phyloP scores from a whole-genome alignment of 2,113 vertebrate genomes.

The Tragelaphus strepsiceros region DNA sequence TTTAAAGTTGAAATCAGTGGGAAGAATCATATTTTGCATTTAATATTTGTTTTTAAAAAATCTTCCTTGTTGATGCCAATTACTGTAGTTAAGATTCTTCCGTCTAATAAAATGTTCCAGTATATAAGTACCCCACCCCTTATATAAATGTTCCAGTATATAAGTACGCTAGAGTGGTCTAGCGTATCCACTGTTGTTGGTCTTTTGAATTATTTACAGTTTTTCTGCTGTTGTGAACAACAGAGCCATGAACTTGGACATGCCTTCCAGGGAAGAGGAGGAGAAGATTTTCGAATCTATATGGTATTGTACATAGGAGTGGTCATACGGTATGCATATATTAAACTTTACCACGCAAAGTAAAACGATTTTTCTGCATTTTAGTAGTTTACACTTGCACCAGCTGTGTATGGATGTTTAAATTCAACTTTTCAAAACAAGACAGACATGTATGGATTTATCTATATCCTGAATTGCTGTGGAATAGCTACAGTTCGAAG shows the following conservation, averaged over 20 bases:
- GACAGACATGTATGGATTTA: not conserved
- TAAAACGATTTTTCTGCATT: not conserved
- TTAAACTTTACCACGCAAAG: not conserved
- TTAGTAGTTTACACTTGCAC: not conserved
- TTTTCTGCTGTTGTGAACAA: not conserved
- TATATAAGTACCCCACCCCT: not conserved
- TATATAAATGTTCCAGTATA: not conserved
- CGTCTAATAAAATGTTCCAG: not conserved
- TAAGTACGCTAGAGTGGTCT: not conserved
- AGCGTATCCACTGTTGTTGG: not conserved
- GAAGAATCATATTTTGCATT: not conserved
- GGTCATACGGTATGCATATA: not conserved
- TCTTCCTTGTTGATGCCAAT: not conserved
- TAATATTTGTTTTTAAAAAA: not conserved
- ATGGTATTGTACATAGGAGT: not conserved
- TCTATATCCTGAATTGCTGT: not conserved
- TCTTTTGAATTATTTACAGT: not conserved
- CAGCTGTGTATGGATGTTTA: slow-evolving; percentile 21
- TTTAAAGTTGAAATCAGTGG: not conserved
- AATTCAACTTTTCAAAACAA: slow-evolving; percentile 46
- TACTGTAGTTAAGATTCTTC: not conserved
- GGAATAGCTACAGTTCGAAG: not conserved
- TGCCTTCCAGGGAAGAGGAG: not conserved
- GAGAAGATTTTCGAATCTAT: not conserved
- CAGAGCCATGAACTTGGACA: not conserved